Evolutionary conservation across 2,888 invertebrate species (phyloP).

Genomic region (Coremacera marginata): DNA sequence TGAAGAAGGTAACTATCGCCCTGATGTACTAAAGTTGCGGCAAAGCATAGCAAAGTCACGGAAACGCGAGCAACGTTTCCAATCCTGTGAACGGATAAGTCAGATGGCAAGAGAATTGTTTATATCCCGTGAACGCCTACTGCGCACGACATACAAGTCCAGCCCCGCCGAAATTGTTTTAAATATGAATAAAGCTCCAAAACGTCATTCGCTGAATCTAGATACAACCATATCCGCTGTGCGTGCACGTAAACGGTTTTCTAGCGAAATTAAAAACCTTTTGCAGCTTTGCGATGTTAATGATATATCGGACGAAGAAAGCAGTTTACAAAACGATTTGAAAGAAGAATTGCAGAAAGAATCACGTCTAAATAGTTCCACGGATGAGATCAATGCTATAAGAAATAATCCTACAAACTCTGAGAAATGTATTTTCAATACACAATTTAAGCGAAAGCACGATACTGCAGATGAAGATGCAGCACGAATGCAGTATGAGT

Average conservation of each 20-base stretch:
- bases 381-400: not conserved
- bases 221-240: conserved; percentile 71
- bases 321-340: conserved; percentile 30
- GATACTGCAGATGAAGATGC: conserved; percentile 58
- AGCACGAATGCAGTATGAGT: conserved; percentile 54
- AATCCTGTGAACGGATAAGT: conserved; percentile 72
- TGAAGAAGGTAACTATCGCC: conserved; percentile 84
- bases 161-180: conserved; percentile 71
- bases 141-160: conserved; percentile 76
- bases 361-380: not conserved
- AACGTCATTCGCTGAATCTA: conserved; percentile 64
- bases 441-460: conserved; percentile 57
- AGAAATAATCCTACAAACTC: conserved; percentile 52
- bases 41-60: conserved; percentile 82
- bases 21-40: conserved; percentile 86
- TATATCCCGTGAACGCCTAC: conserved; percentile 78
- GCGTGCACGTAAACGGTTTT: conserved; percentile 71
- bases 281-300: conserved; percentile 72
- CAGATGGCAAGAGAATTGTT: conserved; percentile 76
- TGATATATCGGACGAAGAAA: conserved; percentile 71
- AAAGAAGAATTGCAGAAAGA: conserved; percentile 27
- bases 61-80: conserved; percentile 77
- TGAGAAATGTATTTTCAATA: conserved; percentile 63
- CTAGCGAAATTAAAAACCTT: conserved; percentile 78
- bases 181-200: conserved; percentile 47